A percentile compares a stretch with the other conserved stretches of the same genome.
These are phyloP conservation scores for Tenthredo distinguenda DNA, from an alignment of 2,888 invertebrate genomes.

Conservation along the genomic window DNA sequence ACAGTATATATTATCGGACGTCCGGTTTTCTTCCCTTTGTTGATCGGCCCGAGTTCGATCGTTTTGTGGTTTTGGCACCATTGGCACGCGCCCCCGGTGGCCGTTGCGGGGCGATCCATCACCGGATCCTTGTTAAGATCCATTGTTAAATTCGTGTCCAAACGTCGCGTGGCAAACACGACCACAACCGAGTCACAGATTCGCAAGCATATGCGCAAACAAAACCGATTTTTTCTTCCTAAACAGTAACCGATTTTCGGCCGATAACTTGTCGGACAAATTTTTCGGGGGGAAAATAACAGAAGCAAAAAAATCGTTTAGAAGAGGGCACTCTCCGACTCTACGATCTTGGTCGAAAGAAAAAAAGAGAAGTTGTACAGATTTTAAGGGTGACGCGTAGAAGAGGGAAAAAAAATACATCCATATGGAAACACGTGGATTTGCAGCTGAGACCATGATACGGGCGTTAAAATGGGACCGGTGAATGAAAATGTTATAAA, in stretches of 20 bases:
- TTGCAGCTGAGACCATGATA: slow-evolving; percentile 68
- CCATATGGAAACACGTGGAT: slow-evolving; percentile 57
- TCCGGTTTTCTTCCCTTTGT: slow-evolving; percentile 39
- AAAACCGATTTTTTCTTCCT: background rate
- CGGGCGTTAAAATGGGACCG: slow-evolving; percentile 68
- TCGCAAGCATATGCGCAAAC: slow-evolving; percentile 12
- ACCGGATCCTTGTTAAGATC: slow-evolving; percentile 66
- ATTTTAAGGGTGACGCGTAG: background rate
- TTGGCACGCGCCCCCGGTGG: slow-evolving; percentile 44
- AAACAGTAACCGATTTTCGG: background rate
- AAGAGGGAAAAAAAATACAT: background rate
- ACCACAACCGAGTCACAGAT: background rate
- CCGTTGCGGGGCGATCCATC: slow-evolving; percentile 63
- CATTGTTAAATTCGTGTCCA: slow-evolving; percentile 61
- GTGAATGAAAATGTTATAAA: slow-evolving; percentile 56
- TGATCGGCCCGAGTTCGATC: background rate
- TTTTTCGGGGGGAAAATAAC: background rate
- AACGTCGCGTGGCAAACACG: slow-evolving; percentile 18
- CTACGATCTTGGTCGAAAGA: background rate
- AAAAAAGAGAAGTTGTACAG: background rate
- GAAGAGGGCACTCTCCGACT: background rate
- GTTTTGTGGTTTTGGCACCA: slow-evolving; percentile 46
- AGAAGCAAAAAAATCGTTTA: background rate
- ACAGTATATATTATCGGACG: slow-evolving; percentile 16
- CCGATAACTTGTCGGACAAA: background rate